Evolutionary conservation across 2,797 vertebrate genomes (phyloP).

Genomic region (Hippocampus kuda): DNA sequence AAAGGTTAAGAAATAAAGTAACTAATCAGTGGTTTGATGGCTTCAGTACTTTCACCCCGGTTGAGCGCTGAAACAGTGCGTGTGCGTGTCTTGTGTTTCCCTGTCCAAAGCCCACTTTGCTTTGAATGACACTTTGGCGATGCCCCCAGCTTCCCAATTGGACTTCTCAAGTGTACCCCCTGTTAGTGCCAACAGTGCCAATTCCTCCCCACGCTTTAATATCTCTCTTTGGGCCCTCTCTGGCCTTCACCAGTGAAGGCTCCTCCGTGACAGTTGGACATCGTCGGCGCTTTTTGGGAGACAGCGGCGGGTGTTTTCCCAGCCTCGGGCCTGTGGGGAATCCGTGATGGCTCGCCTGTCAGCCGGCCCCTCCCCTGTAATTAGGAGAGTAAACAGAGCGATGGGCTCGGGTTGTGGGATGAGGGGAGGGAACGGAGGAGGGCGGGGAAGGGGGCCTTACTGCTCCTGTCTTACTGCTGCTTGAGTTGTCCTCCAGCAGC

Average conservation of each 20-base stretch:
- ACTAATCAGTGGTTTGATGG: not conserved
- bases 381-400: slow-evolving; percentile 96
- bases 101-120: slow-evolving; percentile 70
- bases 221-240: slow-evolving; percentile 68
- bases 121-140: slow-evolving; percentile 77
- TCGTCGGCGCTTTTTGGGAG: slow-evolving; percentile 63
- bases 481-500: slow-evolving; percentile 68
- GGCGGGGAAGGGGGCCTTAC: slow-evolving; percentile 54
- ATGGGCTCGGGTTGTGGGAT: slow-evolving; percentile 48
- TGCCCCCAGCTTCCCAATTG: slow-evolving; percentile 59
- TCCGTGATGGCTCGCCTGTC: slow-evolving; percentile 70
- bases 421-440: slow-evolving; percentile 56
- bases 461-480: slow-evolving; percentile 68
- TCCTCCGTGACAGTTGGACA: slow-evolving; percentile 71
- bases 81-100: slow-evolving; percentile 46
- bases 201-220: slow-evolving; percentile 72
- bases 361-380: slow-evolving; percentile 92
- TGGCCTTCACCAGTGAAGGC: slow-evolving; percentile 60
- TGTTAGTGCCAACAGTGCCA: slow-evolving; percentile 62
- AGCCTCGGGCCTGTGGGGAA: slow-evolving; percentile 61
- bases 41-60: not conserved
- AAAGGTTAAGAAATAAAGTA: too few relatives aligned
- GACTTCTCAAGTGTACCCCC: slow-evolving; percentile 66
- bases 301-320: slow-evolving; percentile 63
- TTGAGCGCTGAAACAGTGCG: slow-evolving; percentile 1